These are phyloP conservation scores for Tragelaphus buxtoni DNA, from an alignment of 2,113 vertebrate genomes.

Conservation along the genomic window DNA sequence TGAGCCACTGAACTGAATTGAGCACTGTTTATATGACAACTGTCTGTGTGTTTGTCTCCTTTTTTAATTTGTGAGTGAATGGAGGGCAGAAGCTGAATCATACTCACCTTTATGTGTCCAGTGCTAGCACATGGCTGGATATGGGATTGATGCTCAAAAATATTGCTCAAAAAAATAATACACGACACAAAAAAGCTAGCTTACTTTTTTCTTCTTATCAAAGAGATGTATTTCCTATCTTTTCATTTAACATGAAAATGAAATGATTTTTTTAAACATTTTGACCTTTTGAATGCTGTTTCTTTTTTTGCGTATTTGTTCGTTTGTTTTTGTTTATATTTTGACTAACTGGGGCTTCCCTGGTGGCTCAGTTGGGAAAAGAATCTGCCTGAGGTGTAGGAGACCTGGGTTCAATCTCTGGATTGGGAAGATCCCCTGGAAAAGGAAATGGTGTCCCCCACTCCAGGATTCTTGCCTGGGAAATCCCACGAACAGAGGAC, in stretches of 20 bases:
- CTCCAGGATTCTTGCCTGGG: neutral
- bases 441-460: neutral
- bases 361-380: neutral
- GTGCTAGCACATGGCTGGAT: neutral
- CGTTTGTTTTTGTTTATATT: neutral
- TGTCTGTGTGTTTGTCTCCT: neutral
- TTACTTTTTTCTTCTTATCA: neutral
- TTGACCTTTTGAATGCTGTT: neutral
- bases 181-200: neutral
- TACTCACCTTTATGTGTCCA: neutral
- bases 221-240: neutral
- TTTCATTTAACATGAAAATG: neutral
- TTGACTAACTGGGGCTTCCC: neutral
- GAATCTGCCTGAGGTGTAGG: neutral
- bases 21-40: neutral
- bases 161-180: too few relatives aligned
- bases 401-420: neutral
- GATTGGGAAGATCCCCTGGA: neutral
- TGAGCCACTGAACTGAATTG: neutral
- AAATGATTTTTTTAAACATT: neutral
- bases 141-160: neutral
- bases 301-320: neutral
- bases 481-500: neutral
- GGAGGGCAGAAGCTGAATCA: neutral
- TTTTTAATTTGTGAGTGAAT: neutral